phyloP scores from a whole-genome alignment of 2,888 invertebrate genomes.

The Apodemia duryi region DNA sequence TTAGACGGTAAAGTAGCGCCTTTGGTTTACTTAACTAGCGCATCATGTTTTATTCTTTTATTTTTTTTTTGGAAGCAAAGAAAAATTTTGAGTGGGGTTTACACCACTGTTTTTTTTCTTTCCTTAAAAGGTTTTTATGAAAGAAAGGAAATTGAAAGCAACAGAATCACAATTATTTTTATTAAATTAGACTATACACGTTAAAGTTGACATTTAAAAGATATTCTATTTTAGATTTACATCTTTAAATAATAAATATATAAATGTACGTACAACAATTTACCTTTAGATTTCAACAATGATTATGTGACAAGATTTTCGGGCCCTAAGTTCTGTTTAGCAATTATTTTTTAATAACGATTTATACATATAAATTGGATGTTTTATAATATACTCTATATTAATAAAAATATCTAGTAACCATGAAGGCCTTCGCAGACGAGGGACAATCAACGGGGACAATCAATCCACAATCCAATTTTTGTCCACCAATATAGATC shows the following conservation, averaged over 20 bases:
- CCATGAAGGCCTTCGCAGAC: too few relatives aligned
- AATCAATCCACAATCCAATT: too few relatives aligned
- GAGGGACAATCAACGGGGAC: too few relatives aligned
- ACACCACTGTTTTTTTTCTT: too few relatives aligned
- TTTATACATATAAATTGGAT: not conserved
- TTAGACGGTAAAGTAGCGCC: too few relatives aligned
- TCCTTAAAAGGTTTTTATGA: too few relatives aligned
- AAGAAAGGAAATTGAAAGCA: not conserved
- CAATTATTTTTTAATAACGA: not conserved
- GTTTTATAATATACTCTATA: not conserved
- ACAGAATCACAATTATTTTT: slow-evolving; percentile 1
- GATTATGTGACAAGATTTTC: not conserved
- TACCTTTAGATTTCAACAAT: not conserved
- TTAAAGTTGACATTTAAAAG: not conserved
- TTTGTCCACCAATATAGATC: too few relatives aligned
- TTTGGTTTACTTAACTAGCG: too few relatives aligned
- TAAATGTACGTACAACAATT: not conserved
- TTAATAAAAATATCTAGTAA: not conserved
- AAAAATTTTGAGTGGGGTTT: too few relatives aligned
- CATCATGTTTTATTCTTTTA: too few relatives aligned
- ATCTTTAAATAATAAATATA: not conserved
- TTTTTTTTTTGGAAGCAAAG: too few relatives aligned
- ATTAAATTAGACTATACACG: not conserved
- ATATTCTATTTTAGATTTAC: not conserved
- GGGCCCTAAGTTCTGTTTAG: not conserved